These are phyloP conservation scores for Anoplopoma fimbria DNA, from an alignment of 2,113 vertebrate genomes.

Conservation along the genomic window DNA sequence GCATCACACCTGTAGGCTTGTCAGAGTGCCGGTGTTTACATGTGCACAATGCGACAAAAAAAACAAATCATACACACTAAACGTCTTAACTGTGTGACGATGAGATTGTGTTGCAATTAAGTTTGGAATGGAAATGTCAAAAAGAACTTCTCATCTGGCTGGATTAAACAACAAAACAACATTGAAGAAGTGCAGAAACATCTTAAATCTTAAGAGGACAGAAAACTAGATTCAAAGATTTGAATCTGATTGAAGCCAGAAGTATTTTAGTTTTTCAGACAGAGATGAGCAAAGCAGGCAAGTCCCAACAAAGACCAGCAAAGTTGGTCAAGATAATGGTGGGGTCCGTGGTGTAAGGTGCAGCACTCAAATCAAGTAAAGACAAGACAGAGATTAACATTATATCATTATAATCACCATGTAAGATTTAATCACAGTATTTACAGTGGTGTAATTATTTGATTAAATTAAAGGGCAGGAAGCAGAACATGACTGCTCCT, in stretches of 20 bases:
- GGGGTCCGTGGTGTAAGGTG: neutral
- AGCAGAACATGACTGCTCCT: neutral
- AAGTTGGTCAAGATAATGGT: neutral
- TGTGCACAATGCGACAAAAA: neutral
- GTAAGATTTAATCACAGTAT: slow-evolving; percentile 10
- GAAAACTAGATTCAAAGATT: neutral
- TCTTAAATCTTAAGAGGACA: neutral
- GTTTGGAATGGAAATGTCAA: neutral
- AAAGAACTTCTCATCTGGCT: neutral
- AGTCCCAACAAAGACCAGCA: neutral
- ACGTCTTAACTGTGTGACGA: neutral
- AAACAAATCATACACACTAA: neutral
- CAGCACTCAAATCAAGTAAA: slow-evolving; percentile 4
- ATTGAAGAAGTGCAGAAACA: neutral
- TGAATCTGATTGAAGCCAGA: neutral
- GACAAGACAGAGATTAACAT: slow-evolving; percentile 23
- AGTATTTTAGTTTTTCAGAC: neutral
- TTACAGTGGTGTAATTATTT: neutral
- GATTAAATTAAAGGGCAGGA: neutral
- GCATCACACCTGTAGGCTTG: neutral
- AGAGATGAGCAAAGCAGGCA: neutral
- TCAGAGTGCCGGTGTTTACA: neutral
- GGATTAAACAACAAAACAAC: neutral
- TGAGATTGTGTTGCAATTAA: neutral
- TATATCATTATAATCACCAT: neutral